A percentile compares a stretch with the other conserved stretches of the same genome.
Conservation (phyloP, 2,888 invertebrate genomes). For the Scaeva pyrastri region DNA sequence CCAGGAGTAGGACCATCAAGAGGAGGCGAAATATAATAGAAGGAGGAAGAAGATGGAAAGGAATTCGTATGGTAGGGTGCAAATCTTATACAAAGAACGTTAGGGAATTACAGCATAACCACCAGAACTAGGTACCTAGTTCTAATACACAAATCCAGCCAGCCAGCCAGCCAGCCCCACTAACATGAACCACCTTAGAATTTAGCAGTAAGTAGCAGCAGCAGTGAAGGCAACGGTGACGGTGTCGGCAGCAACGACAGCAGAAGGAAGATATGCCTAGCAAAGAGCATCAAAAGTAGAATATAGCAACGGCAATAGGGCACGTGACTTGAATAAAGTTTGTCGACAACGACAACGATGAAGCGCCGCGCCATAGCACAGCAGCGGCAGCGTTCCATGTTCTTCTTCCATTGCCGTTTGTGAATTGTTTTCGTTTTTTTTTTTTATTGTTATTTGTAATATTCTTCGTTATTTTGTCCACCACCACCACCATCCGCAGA, state of each 20-base stretch:
- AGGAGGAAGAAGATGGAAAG: neutral
- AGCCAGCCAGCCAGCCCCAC: constrained; percentile 1
- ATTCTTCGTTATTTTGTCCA: constrained; percentile 19
- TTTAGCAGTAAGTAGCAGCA: constrained; percentile 6
- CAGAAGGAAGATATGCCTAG: neutral
- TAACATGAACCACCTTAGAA: constrained; percentile 49
- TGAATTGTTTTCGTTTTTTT: constrained; percentile 37
- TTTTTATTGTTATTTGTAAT: neutral
- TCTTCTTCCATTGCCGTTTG: constrained; percentile 50
- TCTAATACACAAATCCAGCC: constrained; percentile 24
- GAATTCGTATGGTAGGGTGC: constrained; percentile 7
- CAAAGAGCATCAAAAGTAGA: constrained; percentile 41
- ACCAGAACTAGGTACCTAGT: constrained; percentile 9
- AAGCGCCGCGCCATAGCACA: constrained; percentile 20
- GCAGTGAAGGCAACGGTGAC: neutral
- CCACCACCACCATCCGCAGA: neutral
- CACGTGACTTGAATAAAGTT: constrained; percentile 73
- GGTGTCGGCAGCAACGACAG: neutral
- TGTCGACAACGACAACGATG: constrained; percentile 38
- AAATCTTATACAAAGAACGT: constrained; percentile 34
- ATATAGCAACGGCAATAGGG: constrained; percentile 70
- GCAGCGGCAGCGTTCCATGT: constrained; percentile 14
- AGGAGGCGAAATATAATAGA: no score
- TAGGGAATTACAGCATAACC: constrained; percentile 10
- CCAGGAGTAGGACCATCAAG: neutral